Conservation (phyloP, 2,113 vertebrate genomes). For the Isichthys henryi region DNA sequence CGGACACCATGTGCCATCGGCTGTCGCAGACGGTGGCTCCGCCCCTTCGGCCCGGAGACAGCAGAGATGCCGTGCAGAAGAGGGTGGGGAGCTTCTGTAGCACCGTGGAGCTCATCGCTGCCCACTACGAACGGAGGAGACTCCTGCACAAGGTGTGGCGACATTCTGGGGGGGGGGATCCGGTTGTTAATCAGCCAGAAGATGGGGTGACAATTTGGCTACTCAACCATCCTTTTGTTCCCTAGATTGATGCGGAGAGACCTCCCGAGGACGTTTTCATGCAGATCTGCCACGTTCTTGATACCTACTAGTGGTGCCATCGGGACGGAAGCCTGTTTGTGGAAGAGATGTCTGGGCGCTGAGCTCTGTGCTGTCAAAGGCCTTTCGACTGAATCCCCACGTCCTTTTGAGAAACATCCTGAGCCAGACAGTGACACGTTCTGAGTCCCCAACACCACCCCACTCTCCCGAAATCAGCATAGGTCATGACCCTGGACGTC, state of each 20-base stretch:
- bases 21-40: slow-evolving; percentile 52
- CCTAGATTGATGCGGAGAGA: slow-evolving; percentile 80
- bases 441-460: neutral
- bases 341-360: slow-evolving; percentile 13
- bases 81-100: slow-evolving; percentile 62
- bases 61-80: slow-evolving; percentile 34
- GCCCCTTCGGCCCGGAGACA: slow-evolving; percentile 27
- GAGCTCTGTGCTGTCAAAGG: neutral
- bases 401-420: slow-evolving; percentile 9
- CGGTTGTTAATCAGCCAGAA: neutral
- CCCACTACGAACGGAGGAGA: slow-evolving; percentile 69
- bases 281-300: slow-evolving; percentile 72
- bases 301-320: slow-evolving; percentile 58
- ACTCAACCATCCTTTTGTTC: slow-evolving; percentile 19
- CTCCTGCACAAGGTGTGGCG: slow-evolving; percentile 70
- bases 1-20: slow-evolving; percentile 69
- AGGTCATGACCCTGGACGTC: neutral
- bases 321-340: slow-evolving; percentile 20
- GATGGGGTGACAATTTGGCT: neutral
- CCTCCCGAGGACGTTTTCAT: slow-evolving; percentile 76
- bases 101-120: slow-evolving; percentile 51
- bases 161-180: neutral
- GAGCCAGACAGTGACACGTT: neutral
- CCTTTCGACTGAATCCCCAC: neutral
- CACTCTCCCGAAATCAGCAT: neutral